Percentiles rank a stretch among this genome's conserved stretches.
phyloP scores from a whole-genome alignment of 2,113 vertebrate genomes.

The Phaethon lepturus region DNA sequence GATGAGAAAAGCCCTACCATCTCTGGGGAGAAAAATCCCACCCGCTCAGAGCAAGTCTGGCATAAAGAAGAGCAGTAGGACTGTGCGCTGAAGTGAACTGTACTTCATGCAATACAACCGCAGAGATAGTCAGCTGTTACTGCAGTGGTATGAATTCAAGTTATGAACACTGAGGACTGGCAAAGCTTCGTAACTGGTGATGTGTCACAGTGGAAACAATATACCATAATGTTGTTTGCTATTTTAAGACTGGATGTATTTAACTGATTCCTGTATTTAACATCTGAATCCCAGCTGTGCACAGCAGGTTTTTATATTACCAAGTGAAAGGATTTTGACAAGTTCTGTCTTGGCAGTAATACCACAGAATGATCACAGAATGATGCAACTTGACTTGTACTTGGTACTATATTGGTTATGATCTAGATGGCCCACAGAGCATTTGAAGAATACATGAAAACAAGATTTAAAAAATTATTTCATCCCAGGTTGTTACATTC shows the following conservation, averaged over 20 bases:
- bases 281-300: conserved; percentile 11
- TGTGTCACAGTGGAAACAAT: conserved; percentile 9
- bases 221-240: neutral
- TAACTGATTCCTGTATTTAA: conserved; percentile 14
- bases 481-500: neutral
- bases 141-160: neutral
- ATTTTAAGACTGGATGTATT: conserved; percentile 11
- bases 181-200: neutral
- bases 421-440: neutral
- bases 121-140: neutral
- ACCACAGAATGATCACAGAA: neutral
- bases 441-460: neutral
- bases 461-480: neutral
- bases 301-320: neutral
- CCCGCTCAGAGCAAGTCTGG: neutral
- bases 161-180: neutral
- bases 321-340: conserved; percentile 29
- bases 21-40: neutral
- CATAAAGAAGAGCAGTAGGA: neutral
- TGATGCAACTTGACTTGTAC: neutral
- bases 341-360: neutral
- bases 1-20: neutral
- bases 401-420: neutral
- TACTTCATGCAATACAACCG: neutral
- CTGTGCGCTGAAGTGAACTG: neutral